These are phyloP conservation scores for Leguminivora glycinivorella DNA, from an alignment of 1,140 invertebrate genomes.

Conservation along the genomic window DNA sequence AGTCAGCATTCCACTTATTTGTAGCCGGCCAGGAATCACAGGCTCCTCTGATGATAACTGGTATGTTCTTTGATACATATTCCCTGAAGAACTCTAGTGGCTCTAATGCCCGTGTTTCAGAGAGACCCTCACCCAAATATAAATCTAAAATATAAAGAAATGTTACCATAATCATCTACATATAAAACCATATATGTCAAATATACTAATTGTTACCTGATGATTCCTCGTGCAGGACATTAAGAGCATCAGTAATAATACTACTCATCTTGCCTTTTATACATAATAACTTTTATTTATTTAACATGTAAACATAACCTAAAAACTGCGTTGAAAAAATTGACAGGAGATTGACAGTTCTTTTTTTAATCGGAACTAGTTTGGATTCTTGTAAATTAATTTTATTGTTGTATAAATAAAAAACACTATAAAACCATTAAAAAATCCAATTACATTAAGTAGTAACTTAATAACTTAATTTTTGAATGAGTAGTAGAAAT, in stretches of 20 bases:
- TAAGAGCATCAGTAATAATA: constrained; percentile 46
- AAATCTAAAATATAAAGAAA: constrained; percentile 55
- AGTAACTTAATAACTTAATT: background rate
- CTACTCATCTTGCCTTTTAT: background rate
- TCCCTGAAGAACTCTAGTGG: constrained; percentile 82
- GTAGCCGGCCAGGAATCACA: constrained; percentile 81
- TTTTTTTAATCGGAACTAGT: background rate
- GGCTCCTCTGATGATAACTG: constrained; percentile 82
- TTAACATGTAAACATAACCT: constrained; percentile 23
- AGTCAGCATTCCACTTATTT: constrained; percentile 82
- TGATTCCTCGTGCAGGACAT: constrained; percentile 58
- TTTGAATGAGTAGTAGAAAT: background rate
- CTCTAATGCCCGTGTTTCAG: constrained; percentile 49
- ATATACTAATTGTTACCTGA: constrained; percentile 45
- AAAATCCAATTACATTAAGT: too few species aligned
- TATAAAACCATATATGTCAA: background rate
- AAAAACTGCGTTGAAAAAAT: background rate
- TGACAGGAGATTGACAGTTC: background rate
- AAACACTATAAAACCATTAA: too few species aligned
- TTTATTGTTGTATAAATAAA: too few species aligned
- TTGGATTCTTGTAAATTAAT: background rate
- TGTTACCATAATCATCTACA: constrained; percentile 12
- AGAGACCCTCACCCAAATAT: constrained; percentile 57
- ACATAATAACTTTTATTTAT: background rate
- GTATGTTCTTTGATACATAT: constrained; percentile 84